Base-by-base conservation (phyloP, 2,113 vertebrate genomes). In the Seriola quinqueradiata region DNA sequence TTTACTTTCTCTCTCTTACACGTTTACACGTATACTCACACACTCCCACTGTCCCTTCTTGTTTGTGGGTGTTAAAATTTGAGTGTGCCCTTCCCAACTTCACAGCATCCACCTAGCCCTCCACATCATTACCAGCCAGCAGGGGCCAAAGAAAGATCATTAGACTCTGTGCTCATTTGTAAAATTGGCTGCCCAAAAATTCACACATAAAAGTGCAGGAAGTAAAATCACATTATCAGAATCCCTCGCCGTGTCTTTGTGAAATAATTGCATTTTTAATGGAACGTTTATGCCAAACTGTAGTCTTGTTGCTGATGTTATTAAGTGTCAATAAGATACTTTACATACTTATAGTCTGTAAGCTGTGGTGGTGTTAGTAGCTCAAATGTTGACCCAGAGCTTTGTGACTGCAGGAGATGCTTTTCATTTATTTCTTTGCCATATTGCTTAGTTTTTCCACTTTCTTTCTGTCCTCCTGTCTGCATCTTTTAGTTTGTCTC, bases 371-470 rank as follows among this genome's bases (percentile, higher is more conserved):
- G 93, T 89, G 91, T 77, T 94, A 92, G 93, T 92, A 87, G 89
- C 93, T 95, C 94, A 92, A 93, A 91, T 94, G 92, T 93, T 93
- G 94, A 94, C 50, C 4, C 5, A 40, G 32, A 64, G 44, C 42
- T 91, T 93, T 89, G 95, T 95, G 95, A 95, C 93, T 95, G 95
- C 94, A 95, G 93, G 91, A 96, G 95, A 96, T 95, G 91, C 93
- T 96, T 96, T 97, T 97, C 94, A 95, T 97, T 75, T 14, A 8
- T 50, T 63, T 16, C 8, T 32, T 40, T 55, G 55, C 83, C 77
- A 70, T 64, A 40, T 72, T 63, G 16, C 46, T 65, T 46, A 8
- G 12, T 70, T 58, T 75, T 21, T 28, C 11, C 38, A 10, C 19
- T 81, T n/a, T 58, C 46, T 75, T 8, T 57, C n/a, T 79, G 32